A percentile compares a stretch with the other conserved stretches of the same genome.
Conservation (phyloP, 2,113 vertebrate genomes). For the Genyomyrus donnyi region DNA sequence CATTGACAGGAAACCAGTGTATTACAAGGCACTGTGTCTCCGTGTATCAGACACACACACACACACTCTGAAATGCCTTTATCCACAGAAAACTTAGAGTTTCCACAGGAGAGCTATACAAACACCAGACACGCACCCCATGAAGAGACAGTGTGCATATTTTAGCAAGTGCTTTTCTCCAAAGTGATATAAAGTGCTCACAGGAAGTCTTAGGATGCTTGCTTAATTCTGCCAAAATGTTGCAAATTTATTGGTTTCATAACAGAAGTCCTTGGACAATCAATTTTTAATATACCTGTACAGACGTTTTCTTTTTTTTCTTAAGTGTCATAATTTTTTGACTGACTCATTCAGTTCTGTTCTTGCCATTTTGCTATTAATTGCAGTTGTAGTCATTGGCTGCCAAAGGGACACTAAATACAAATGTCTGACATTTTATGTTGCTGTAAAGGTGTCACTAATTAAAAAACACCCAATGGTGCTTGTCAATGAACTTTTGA, state of each 20-base stretch:
- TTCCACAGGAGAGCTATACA: neutral
- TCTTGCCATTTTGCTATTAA: neutral
- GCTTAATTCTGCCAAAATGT: neutral
- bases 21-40: neutral
- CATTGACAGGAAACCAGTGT: neutral
- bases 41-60: neutral
- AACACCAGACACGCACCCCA: neutral
- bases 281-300: neutral
- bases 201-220: neutral
- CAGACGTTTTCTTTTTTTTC: neutral
- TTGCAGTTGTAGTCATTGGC: neutral
- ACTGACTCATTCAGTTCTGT: neutral
- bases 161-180: neutral
- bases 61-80: neutral
- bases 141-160: neutral
- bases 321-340: neutral
- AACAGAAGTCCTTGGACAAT: neutral
- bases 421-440: neutral
- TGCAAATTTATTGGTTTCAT: neutral
- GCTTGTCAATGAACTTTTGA: neutral
- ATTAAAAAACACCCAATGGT: neutral
- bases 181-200: neutral
- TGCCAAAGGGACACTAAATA: neutral
- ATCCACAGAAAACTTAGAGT: neutral
- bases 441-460: neutral